Evolutionary conservation across 2,888 invertebrate species (phyloP).

Genomic region (Phytoseiulus persimilis): DNA sequence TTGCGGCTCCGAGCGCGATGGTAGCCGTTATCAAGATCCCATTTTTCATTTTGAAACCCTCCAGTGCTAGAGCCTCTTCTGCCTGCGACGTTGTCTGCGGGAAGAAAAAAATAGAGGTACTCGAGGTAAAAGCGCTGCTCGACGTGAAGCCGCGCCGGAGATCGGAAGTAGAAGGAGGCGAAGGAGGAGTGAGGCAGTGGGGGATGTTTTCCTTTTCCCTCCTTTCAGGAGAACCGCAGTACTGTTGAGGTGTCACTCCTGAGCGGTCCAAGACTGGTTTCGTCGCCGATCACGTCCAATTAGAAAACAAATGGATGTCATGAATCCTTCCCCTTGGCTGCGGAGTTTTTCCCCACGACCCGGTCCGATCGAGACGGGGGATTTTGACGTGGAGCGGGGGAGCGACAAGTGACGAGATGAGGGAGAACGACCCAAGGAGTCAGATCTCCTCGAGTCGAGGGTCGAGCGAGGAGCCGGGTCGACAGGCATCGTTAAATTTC

Average conservation of each 20-base stretch:
- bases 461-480: not conserved
- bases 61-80: not conserved
- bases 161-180: not conserved
- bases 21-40: not conserved
- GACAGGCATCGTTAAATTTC: not conserved
- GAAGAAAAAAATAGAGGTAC: not conserved
- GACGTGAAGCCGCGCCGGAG: not conserved
- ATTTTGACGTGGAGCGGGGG: no score
- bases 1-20: not conserved
- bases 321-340: not conserved
- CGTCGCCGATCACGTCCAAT: conserved; percentile 5
- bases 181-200: not conserved
- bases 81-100: not conserved
- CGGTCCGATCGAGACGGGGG: not conserved
- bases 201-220: not conserved
- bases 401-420: not conserved
- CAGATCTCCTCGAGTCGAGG: not conserved
- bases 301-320: not conserved
- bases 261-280: not conserved
- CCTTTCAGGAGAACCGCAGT: not conserved
- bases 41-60: not conserved
- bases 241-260: not conserved
- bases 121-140: no score
- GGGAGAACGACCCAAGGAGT: not conserved
- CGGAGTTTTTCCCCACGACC: not conserved